Conservation (phyloP, 2,888 invertebrate genomes). For the Polia nebulosa region DNA sequence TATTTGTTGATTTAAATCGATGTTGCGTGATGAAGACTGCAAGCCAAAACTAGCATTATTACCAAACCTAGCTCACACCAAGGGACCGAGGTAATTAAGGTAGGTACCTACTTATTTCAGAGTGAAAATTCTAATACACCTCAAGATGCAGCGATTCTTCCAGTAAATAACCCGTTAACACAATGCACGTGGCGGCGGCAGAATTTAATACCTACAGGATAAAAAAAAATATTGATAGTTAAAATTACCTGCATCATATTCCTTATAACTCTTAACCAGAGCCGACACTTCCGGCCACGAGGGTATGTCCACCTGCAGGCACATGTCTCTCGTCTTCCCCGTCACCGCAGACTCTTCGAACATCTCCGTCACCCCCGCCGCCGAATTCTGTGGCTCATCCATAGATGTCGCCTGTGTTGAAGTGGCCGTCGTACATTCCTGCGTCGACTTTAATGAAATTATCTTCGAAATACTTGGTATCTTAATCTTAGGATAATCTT, state of each 20-base stretch:
- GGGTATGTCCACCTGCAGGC: conserved; percentile 74
- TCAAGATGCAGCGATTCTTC: no score
- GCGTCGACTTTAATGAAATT: conserved; percentile 80
- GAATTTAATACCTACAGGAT: no score
- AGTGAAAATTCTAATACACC: no score
- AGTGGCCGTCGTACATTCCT: conserved; percentile 68
- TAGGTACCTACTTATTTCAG: no score
- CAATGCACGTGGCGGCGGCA: no score
- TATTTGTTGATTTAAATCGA: no score
- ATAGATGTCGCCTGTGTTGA: conserved; percentile 84
- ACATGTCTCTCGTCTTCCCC: conserved; percentile 69
- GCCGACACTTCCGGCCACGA: conserved; percentile 89
- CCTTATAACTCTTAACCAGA: conserved; percentile 88
- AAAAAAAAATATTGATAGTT: not conserved
- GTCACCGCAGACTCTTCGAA: conserved; percentile 51
- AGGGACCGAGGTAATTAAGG: no score
- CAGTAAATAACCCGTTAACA: no score
- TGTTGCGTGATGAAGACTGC: no score
- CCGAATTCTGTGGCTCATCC: conserved; percentile 84
- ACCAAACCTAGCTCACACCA: no score
- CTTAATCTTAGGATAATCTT: conserved; percentile 78
- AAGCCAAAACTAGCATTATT: no score
- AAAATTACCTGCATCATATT: conserved; percentile 89
- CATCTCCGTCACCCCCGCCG: conserved; percentile 77
- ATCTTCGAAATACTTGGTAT: conserved; percentile 86